phyloP scores from a whole-genome alignment of 2,888 invertebrate species.

The Ornithoptera alexandrae region DNA sequence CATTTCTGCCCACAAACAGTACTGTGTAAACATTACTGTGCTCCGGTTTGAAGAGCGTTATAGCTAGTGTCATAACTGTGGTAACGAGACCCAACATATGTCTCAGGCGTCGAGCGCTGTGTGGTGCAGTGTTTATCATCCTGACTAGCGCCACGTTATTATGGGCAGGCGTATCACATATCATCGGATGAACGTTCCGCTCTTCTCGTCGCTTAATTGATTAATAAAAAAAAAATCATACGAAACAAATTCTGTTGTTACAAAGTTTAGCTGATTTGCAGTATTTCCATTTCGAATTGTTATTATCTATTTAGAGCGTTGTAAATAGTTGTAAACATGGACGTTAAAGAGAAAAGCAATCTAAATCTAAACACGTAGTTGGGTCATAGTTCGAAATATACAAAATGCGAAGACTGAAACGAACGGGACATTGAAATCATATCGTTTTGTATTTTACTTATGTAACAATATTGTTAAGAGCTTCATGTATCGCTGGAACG shows the following conservation, averaged over 20 bases:
- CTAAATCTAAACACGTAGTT: constrained; percentile 59
- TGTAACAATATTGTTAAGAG: constrained; percentile 69
- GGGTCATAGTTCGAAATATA: constrained; percentile 73
- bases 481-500: constrained; percentile 49
- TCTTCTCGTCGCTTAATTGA: too few species aligned
- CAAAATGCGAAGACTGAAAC: constrained; percentile 76
- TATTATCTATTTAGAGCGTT: constrained; percentile 58
- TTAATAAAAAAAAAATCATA: background rate
- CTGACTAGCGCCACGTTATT: too few species aligned
- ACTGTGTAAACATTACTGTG: too few species aligned
- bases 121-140: too few species aligned
- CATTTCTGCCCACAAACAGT: too few species aligned
- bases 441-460: constrained; percentile 77
- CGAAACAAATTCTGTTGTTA: constrained; percentile 11
- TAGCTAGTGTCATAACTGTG: too few species aligned
- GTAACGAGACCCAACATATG: too few species aligned
- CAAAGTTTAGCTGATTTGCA: constrained; percentile 49
- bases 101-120: too few species aligned
- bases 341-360: constrained; percentile 65
- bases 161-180: too few species aligned
- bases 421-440: constrained; percentile 76
- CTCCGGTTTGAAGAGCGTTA: too few species aligned
- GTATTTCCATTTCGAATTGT: constrained; percentile 55
- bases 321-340: constrained; percentile 63
- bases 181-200: too few species aligned